A percentile compares a stretch with the other conserved stretches of the same genome.
Evolutionary conservation across 2,797 vertebrate genomes (phyloP).

Genomic region (Oryzias sinensis): DNA sequence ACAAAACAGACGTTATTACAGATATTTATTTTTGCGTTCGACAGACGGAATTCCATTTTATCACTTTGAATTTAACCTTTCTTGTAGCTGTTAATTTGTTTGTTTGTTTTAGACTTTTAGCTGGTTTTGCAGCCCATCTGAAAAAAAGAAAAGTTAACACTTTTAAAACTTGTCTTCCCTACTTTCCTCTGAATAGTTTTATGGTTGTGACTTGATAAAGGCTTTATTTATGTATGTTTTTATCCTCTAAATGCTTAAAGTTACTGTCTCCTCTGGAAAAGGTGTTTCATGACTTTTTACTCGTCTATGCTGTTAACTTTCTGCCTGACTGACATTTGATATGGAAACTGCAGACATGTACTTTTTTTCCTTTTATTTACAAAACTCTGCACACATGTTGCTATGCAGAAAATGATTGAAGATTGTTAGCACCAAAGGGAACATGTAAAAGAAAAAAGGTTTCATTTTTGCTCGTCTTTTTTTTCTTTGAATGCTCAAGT

Average conservation of each 20-base stretch:
- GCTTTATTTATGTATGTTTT: constrained; percentile 51
- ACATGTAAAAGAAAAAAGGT: background rate
- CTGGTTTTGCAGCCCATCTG: constrained; percentile 2
- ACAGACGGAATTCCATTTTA: background rate
- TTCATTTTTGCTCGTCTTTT: background rate
- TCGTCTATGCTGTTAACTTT: constrained; percentile 8
- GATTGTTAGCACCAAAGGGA: too few relatives aligned
- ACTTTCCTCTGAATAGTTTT: constrained; percentile 5
- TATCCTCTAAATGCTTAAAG: constrained; percentile 17
- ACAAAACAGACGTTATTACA: background rate
- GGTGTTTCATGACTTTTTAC: background rate
- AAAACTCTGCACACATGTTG: constrained; percentile 7
- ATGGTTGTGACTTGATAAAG: constrained; percentile 5
- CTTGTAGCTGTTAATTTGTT: background rate
- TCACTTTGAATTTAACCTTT: background rate
- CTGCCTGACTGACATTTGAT: constrained; percentile 1
- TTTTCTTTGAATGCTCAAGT: too few relatives aligned
- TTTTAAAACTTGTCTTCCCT: constrained; percentile 1
- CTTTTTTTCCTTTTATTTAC: constrained; percentile 1
- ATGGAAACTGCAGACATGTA: constrained; percentile 29
- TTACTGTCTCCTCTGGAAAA: constrained; percentile 3
- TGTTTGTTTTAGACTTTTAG: background rate
- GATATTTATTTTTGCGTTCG: background rate
- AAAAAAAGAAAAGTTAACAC: background rate
- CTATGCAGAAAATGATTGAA: background rate